A percentile compares a stretch with the other conserved stretches of the same genome.
Conservation (phyloP, 2,797 vertebrate species). For the Vespertilio murinus region DNA sequence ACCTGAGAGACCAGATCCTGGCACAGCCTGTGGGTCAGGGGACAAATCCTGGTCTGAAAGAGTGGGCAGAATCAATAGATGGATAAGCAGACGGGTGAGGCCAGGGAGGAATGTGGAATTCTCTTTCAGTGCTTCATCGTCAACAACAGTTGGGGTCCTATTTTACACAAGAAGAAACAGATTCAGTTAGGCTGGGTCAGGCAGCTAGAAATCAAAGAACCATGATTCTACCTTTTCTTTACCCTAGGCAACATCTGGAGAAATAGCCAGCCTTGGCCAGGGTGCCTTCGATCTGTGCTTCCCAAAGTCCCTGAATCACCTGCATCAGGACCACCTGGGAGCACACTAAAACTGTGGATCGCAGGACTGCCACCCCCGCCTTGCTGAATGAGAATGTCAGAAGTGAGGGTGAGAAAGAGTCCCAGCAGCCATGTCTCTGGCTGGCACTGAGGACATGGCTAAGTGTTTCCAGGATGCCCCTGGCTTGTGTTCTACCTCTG, state of each 20-base stretch:
- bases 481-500: background rate
- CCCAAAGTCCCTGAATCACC: too few species aligned
- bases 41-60: background rate
- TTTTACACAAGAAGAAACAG: background rate
- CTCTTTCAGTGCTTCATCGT: background rate
- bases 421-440: background rate
- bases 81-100: background rate
- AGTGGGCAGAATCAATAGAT: background rate
- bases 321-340: background rate
- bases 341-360: background rate
- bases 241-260: background rate
- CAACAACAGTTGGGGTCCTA: background rate
- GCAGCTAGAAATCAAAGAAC: background rate
- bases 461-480: background rate
- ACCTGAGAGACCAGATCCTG: background rate
- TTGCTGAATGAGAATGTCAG: background rate
- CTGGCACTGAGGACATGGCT: background rate
- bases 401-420: background rate
- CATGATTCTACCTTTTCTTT: background rate
- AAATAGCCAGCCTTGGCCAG: background rate
- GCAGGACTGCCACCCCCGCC: background rate
- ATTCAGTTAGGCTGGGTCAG: background rate
- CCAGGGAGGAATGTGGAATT: background rate
- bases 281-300: background rate
- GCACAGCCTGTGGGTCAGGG: background rate